These are phyloP conservation scores for Synergus japonicus DNA, from an alignment of 2,888 invertebrate species.

Conservation along the genomic window DNA sequence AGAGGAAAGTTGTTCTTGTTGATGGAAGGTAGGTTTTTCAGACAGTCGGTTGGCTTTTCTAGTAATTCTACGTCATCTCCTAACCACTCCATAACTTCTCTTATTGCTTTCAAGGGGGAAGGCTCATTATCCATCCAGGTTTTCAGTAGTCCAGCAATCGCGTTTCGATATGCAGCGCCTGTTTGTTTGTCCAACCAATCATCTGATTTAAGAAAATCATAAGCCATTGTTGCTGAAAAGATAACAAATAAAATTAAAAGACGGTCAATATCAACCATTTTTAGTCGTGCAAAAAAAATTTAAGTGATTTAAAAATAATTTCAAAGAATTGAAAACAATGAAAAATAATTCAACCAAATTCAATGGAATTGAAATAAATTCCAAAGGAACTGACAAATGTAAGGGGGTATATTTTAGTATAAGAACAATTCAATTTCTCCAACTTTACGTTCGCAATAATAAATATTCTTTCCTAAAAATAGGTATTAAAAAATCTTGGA, in stretches of 20 bases:
- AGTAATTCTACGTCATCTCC: slow-evolving; percentile 81
- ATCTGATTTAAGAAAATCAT: slow-evolving; percentile 64
- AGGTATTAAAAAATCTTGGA: no score
- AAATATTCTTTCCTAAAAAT: no score
- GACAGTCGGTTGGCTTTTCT: slow-evolving; percentile 80
- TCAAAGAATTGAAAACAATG: no score
- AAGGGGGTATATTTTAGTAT: no score
- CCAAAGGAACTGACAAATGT: no score
- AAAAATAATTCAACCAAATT: no score
- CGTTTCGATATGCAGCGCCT: slow-evolving; percentile 65
- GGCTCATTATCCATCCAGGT: slow-evolving; percentile 73
- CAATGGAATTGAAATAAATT: no score
- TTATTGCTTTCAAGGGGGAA: slow-evolving; percentile 79
- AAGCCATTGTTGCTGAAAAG: slow-evolving; percentile 69
- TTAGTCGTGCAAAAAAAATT: background rate
- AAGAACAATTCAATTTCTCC: no score
- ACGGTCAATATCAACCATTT: background rate
- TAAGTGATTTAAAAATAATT: background rate
- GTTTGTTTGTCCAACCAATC: slow-evolving; percentile 69
- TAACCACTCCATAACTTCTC: slow-evolving; percentile 79
- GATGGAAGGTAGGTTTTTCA: slow-evolving; percentile 83
- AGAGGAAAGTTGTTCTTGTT: slow-evolving; percentile 83
- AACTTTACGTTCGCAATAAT: no score
- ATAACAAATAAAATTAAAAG: slow-evolving; percentile 37
- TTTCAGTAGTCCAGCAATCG: slow-evolving; percentile 69